Evolutionary conservation across 2,888 invertebrate species (phyloP), one percentile per base, ranked within the genome.

Genomic region (Leptothorax acervorum): DNA sequence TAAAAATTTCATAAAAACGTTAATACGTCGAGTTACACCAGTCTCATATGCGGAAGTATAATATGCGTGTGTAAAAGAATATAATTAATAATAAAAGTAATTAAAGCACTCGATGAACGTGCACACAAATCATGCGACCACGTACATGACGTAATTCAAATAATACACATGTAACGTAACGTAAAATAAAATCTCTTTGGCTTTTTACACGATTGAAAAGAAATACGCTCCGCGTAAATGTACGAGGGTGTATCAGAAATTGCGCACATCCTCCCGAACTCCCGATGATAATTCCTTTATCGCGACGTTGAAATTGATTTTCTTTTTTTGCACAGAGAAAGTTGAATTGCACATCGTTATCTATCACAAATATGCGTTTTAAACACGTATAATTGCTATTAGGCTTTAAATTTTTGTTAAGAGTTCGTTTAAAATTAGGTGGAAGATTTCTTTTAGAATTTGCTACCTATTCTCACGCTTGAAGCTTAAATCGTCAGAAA

Each of bases 171-270:
- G 45, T 53, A 63, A 75, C 28, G 71, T 71, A 90, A 90, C 89
- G 85, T 90, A 90, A 90, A 87, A 88, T 86, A 84, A 90, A 87
- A 90, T 90, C 85, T 90, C 90, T 90, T 90, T 90, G 90, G 90
- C 90, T 83, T 79, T 79, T 82, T 82, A 51, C 82, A 65, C 57
- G 60, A 74, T 63, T 79, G 83, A 71, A 79, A 83, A 76, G 82
- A 85, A 86, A 87, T 79, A 86, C 65, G 63, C 76, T 63, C 63
- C 48, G 71, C 70, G 23, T 48, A 48, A 71, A 60, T 48, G 60
- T 68, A 48, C 31, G 42, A 35, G 57, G 9, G n/a, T 45, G 71
- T 60, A 48, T 79, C 57, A 79, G 45, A 79, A 81, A 81, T 81
- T 73, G 79, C 79, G 35, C 65, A 51, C 28, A 51, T 53, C 0